Conservation (phyloP, 2,888 invertebrate genomes). For the Orthosia gothica region DNA sequence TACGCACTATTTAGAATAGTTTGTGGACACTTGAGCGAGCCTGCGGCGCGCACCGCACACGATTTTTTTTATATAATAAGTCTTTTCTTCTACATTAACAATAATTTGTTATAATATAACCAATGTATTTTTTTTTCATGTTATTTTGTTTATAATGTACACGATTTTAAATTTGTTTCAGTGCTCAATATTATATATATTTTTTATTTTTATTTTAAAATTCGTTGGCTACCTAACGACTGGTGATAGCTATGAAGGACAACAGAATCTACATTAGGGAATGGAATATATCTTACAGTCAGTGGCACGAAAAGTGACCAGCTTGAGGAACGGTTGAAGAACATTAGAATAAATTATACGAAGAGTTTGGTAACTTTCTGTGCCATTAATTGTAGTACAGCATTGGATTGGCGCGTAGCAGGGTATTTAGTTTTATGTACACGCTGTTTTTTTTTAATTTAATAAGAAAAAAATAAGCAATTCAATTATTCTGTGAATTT, state of each 20-base stretch:
- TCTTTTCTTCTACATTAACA: slow-evolving; percentile 89
- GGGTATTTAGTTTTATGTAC: slow-evolving; percentile 41
- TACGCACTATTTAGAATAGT: slow-evolving; percentile 89
- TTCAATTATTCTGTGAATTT: neutral
- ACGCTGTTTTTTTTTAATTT: slow-evolving; percentile 4
- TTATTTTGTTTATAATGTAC: slow-evolving; percentile 82
- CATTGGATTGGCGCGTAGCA: slow-evolving; percentile 68
- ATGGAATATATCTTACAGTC: slow-evolving; percentile 82
- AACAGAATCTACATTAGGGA: slow-evolving; percentile 85
- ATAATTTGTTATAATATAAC: slow-evolving; percentile 85
- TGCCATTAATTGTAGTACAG: slow-evolving; percentile 72
- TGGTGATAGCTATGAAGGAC: slow-evolving; percentile 84
- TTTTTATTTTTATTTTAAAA: slow-evolving; percentile 86
- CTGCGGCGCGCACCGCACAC: slow-evolving; percentile 75
- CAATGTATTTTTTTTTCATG: slow-evolving; percentile 69
- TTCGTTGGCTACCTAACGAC: slow-evolving; percentile 91
- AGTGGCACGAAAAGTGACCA: slow-evolving; percentile 66
- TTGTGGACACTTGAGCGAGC: slow-evolving; percentile 84
- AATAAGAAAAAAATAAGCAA: neutral
- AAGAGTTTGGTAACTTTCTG: slow-evolving; percentile 56
- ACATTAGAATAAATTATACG: slow-evolving; percentile 57
- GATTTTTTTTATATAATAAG: slow-evolving; percentile 83
- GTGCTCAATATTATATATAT: slow-evolving; percentile 88
- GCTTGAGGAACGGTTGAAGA: slow-evolving; percentile 29
- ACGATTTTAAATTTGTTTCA: slow-evolving; percentile 86